Evolutionary conservation across 2,113 vertebrate species (phyloP).

Genomic region (Ibidorhyncha struthersii): DNA sequence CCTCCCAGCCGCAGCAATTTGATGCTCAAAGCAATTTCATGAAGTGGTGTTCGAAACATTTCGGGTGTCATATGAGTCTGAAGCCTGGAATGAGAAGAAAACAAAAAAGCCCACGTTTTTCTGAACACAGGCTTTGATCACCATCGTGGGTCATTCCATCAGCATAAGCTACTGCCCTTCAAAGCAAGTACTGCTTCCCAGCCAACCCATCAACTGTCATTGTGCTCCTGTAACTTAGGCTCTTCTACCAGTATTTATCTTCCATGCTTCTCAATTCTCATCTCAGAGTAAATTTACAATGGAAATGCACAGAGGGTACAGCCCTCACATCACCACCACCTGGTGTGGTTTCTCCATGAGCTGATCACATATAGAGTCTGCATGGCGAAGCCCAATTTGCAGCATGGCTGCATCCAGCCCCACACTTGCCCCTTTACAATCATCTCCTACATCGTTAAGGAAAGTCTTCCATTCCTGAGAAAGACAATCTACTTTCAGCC

Average conservation of each 20-base stretch:
- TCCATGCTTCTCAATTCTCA: not conserved
- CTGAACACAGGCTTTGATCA: not conserved
- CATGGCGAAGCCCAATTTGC: not conserved
- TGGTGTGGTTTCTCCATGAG: not conserved
- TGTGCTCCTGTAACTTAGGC: not conserved
- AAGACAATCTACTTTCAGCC: not conserved
- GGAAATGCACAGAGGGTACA: not conserved
- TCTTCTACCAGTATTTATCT: not conserved
- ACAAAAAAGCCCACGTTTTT: not conserved
- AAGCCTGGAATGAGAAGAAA: slow-evolving; percentile 73
- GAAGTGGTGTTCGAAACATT: slow-evolving; percentile 94
- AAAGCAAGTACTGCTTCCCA: not conserved
- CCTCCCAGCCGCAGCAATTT: slow-evolving; percentile 90
- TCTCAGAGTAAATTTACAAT: not conserved
- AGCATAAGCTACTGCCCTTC: not conserved
- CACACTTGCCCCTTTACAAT: not conserved
- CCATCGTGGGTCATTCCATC: not conserved
- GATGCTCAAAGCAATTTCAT: slow-evolving; percentile 94
- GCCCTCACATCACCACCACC: not conserved
- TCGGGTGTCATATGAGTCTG: slow-evolving; percentile 95
- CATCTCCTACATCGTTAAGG: not conserved
- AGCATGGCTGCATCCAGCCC: not conserved
- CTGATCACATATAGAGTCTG: not conserved
- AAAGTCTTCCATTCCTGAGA: not conserved
- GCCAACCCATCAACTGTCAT: not conserved